Evolutionary conservation across 2,113 vertebrate genomes (phyloP), one percentile per base, ranked within the genome.

Genomic region (Petrocephalus microphthalmus): DNA sequence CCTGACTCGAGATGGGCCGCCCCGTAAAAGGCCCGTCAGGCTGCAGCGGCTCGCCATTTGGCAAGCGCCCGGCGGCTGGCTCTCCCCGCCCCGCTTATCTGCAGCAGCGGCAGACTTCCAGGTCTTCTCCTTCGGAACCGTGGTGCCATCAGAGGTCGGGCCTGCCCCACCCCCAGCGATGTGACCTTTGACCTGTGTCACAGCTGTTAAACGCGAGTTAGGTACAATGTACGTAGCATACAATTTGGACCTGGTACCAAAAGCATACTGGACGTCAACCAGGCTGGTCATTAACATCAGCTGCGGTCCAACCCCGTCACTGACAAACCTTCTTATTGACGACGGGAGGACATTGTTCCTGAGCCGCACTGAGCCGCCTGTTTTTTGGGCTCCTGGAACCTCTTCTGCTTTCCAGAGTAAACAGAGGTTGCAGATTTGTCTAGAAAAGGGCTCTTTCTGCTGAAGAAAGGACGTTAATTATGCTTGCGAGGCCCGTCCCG

Each of bases 401-500:
- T 85, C 67, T 49, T 89, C 84, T 37, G 22, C 53, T 85, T 33
- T 53, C 25, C 8, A 20, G 51, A 47, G 42, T 88, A 85, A 86
- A 86, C 17, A 45, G 64, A 47, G 13, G n/a, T 42, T 42, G 67
- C 20, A 56, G 60, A 86, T 67, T 88, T 74, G 33, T 20, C 19
- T 74, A 22, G 64, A 54, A 71, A 52, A 25, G 47, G 45, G 17
- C 10, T 87, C 60, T 83, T 87, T 53, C 20, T 87, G n/a, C 86
- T n/a, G 29, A 88, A 89, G 84, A 42, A 89, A 57, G 49, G 45
- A 51, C 84, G 5, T 57, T 83, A 90, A 90, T 88, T 88, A 88
- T 88, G 87, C 56, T 88, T 67, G 71, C 7, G 87, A 57, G 52
- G 54, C 82, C 88, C 56, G 17, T 37, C 22, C 86, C 7, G 53